Evolutionary conservation across 2,113 vertebrate species (phyloP), one percentile per base, ranked within the genome.

Genomic region (Oreochromis tanganicae): DNA sequence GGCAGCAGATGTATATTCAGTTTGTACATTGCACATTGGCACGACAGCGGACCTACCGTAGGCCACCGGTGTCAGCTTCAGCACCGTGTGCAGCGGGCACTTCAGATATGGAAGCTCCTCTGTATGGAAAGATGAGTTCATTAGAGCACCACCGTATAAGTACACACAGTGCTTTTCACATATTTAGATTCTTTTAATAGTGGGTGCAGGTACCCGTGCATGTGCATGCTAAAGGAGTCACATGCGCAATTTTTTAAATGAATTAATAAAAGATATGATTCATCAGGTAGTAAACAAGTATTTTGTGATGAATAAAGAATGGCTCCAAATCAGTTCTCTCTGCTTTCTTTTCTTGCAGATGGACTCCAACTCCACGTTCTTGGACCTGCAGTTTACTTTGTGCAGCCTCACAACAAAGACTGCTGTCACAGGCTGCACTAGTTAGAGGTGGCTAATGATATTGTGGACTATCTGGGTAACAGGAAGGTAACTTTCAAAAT

Each of bases 71-170:
- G 99, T 99, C 54, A 99, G 96, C 96, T 99, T 99, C 94, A 99
- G 94, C 92, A 99, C 98, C 0, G 98, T 98, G 92, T 99, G 99
- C 91, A 99, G 95, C 0, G 99, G 97, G 90, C 99, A 99, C 96
- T 98, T 98, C 95, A 99, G 97, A 96, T 99, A 99, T 63, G 99
- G 98, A 93, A 99, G 97, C 91, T 98, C 97, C 82, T 98, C 99
- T 99, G 95, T 87, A 36, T 7, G n/a, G 43, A 59, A 11, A 81
- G 5, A 85, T 1, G 9, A 27, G 48, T 38, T 79, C 7, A 73
- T 38, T 3, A 85, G n/a, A 52, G 7, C 43, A 24, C 12, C n/a
- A 9, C 66, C 14, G 3, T 43, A 1, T 24, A 46, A 43, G 3
- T 73, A 16, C 12, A 71, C 3, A 24, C n/a, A 46, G n/a, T 73